Base-by-base conservation (phyloP, 2,113 vertebrate species). In the Fulmarus glacialis region DNA sequence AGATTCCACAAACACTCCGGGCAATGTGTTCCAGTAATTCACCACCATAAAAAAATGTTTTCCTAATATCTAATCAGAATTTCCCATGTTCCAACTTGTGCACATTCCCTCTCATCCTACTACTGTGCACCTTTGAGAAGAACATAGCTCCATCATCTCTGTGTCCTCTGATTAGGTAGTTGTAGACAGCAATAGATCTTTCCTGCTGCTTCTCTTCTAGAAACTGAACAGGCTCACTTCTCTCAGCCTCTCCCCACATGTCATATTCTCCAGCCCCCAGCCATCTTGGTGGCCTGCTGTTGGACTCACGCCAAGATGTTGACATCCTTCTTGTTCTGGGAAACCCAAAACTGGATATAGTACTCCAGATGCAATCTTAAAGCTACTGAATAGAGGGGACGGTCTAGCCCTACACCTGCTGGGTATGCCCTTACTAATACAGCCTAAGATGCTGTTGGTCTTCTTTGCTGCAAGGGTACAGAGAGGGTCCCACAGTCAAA, bases 1-100 rank as follows among this genome's bases (percentile, higher is more conserved):
- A 68, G 43, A 56, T 45, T 80, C 19, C 26, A 56, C 26, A 52
- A 21, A 8, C 0, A 0, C 32, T 26, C 19, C 26, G 40, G 50
- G 27, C 21, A 82, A 40, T 1, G 1, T 32, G 17, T 64, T 79
- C 38, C 23, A 59, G 9, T 45, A 50, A 34, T 87, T 40, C 50
- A 87, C 2, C 12, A 66, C 23, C 5, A 62, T 27, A 43, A 82
- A 55, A 55, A 43, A 60, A 8, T 32, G 2, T 15, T 86, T 72
- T 63, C 20, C n/a, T 70, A 52, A 30, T 26, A 45, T 9, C 12
- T 67, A 47, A 47, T 80, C 26, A 56, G 36, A 82, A 84, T 77
- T 84, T 80, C 36, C 40, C 11, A 19, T 56, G 36, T 71, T 80
- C 50, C 19, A 55, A 34, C 27, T 40, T 43, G 21, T 15, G 22